Evolutionary conservation across 2,113 vertebrate genomes (phyloP).

Genomic region (Hassar affinis): DNA sequence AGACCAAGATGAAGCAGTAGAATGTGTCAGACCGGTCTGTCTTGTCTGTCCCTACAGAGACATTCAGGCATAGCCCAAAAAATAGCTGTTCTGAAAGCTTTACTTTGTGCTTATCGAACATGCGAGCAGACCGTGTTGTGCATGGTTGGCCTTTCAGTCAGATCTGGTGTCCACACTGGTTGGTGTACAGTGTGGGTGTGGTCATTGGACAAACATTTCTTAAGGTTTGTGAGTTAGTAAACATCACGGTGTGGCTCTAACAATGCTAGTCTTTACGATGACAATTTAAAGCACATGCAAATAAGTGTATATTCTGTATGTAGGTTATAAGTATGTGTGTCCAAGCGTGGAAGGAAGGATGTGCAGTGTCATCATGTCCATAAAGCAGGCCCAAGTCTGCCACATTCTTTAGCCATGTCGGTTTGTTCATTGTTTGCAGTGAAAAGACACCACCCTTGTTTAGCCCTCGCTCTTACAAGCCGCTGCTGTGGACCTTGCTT

Average conservation of each 20-base stretch:
- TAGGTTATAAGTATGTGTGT: not conserved
- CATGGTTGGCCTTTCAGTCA: not conserved
- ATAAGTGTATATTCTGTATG: not conserved
- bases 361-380: not conserved
- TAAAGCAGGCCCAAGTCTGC: not conserved
- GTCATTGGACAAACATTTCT: conserved; percentile 1
- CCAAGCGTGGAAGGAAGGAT: not conserved
- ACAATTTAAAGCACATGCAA: not conserved
- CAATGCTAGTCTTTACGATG: not conserved
- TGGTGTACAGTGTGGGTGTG: not conserved
- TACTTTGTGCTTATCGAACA: conserved; percentile 1
- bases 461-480: not conserved
- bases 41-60: conserved; percentile 49
- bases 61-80: conserved; percentile 27
- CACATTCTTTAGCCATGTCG: not conserved
- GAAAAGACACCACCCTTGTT: conserved; percentile 7
- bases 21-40: conserved; percentile 62
- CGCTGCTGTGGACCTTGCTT: conserved; percentile 23
- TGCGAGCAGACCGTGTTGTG: conserved; percentile 3
- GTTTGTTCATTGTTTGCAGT: conserved; percentile 29
- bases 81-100: conserved; percentile 22
- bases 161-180: not conserved
- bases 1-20: too few species aligned
- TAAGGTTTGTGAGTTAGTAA: not conserved
- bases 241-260: not conserved